Conservation (phyloP, 2,797 vertebrate genomes). For the Brachyalestes nurse region DNA sequence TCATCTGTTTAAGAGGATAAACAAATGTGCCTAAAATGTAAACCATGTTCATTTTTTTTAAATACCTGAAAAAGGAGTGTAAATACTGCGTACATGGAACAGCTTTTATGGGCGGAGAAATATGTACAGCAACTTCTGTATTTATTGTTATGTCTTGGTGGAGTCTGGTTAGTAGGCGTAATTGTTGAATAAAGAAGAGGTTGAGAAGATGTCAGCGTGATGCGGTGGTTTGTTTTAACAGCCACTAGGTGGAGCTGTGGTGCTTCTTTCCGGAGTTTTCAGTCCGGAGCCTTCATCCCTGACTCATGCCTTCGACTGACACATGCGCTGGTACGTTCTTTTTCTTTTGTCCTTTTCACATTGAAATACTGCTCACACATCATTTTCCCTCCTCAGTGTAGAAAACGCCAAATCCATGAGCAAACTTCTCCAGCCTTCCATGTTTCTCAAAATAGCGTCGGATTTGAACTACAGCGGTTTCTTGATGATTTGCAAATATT, state of each 20-base stretch:
- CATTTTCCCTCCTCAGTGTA: background rate
- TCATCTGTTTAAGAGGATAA: slow-evolving; percentile 34
- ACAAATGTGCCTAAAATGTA: slow-evolving; percentile 52
- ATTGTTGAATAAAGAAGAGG: slow-evolving; percentile 50
- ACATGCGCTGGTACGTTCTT: background rate
- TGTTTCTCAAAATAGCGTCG: background rate
- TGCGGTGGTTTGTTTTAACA: background rate
- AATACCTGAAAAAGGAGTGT: slow-evolving; percentile 34
- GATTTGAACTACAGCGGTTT: background rate
- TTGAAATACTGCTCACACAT: background rate
- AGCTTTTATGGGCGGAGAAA: slow-evolving; percentile 38
- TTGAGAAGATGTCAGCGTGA: background rate
- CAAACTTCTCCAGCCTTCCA: background rate
- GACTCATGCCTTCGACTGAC: background rate
- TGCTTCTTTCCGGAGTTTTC: background rate
- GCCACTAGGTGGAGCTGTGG: slow-evolving; percentile 35
- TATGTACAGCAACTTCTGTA: slow-evolving; percentile 48
- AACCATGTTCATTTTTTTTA: slow-evolving; percentile 45
- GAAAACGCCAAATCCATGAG: background rate
- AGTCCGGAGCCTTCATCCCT: background rate
- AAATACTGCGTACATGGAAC: slow-evolving; percentile 44
- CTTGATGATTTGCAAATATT: slow-evolving; percentile 10
- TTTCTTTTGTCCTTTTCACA: background rate
- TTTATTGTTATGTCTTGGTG: slow-evolving; percentile 54
- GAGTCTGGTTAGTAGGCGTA: slow-evolving; percentile 45